These are phyloP conservation scores for Agrotis ipsilon DNA, from an alignment of 2,888 invertebrate genomes.

Conservation along the genomic window DNA sequence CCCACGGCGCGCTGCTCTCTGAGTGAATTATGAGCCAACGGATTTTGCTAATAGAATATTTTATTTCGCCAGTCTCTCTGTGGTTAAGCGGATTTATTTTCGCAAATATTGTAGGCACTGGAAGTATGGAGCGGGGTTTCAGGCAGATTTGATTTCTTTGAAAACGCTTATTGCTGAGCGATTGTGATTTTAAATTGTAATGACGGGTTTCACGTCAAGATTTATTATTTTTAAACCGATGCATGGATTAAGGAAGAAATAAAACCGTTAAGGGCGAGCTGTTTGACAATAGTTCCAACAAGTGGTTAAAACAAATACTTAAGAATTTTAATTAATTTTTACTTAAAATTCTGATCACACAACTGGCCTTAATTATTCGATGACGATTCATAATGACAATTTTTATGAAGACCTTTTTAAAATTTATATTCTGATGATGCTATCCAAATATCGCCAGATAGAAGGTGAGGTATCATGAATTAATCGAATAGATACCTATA, in stretches of 20 bases:
- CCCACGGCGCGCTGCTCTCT: slow-evolving; percentile 80
- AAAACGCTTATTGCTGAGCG: background rate
- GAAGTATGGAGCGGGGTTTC: slow-evolving; percentile 64
- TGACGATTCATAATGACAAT: background rate
- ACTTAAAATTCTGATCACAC: too few relatives aligned
- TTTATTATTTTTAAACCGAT: slow-evolving; percentile 15
- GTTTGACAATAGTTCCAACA: too few relatives aligned
- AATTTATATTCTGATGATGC: background rate
- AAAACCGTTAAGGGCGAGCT: background rate
- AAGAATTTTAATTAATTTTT: too few relatives aligned
- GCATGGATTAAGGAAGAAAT: slow-evolving; percentile 7
- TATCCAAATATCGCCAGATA: background rate
- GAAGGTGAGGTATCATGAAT: too few relatives aligned
- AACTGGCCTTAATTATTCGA: slow-evolving; percentile 5
- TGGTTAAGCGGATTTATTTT: slow-evolving; percentile 80
- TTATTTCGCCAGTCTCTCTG: slow-evolving; percentile 82
- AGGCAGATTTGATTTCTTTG: slow-evolving; percentile 22
- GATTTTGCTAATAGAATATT: slow-evolving; percentile 90
- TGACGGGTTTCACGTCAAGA: background rate
- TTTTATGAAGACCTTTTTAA: background rate
- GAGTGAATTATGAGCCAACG: slow-evolving; percentile 87
- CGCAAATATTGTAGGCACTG: slow-evolving; percentile 70
- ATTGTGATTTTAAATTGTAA: slow-evolving; percentile 32
- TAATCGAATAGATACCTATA: background rate
- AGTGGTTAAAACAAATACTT: too few relatives aligned